These are phyloP conservation scores for Tiliqua scincoides DNA, from an alignment of 2,113 vertebrate species.

Conservation along the genomic window DNA sequence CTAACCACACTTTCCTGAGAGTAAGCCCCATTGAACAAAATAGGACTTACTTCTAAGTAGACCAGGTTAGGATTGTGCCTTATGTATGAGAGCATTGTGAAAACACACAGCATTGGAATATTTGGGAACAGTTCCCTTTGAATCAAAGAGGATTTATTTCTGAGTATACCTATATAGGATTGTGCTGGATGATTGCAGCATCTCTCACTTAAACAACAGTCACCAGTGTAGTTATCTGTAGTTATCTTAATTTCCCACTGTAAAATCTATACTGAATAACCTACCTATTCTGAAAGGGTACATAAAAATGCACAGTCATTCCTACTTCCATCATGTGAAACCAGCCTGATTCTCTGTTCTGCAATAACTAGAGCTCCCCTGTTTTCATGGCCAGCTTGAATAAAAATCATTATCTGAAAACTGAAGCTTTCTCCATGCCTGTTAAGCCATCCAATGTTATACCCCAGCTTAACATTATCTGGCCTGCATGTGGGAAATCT, in stretches of 20 bases:
- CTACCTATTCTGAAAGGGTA: not conserved
- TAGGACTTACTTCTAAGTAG: no score
- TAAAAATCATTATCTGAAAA: not conserved
- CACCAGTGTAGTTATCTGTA: not conserved
- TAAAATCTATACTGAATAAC: slow-evolving; percentile 12
- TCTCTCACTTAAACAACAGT: slow-evolving; percentile 21
- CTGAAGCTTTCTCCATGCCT: not conserved
- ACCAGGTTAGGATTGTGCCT: no score
- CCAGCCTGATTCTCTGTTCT: not conserved
- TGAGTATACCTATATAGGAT: no score
- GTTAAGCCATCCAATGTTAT: not conserved
- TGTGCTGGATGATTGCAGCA: not conserved
- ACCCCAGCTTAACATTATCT: not conserved
- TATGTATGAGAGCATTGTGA: not conserved
- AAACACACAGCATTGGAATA: slow-evolving; percentile 12
- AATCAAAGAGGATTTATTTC: no score
- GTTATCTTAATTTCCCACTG: not conserved
- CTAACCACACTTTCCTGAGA: no score
- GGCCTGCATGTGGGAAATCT: not conserved
- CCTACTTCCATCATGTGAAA: slow-evolving; percentile 10
- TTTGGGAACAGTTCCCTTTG: slow-evolving; percentile 1
- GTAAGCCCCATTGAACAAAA: no score
- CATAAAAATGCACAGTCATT: slow-evolving; percentile 8
- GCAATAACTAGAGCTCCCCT: not conserved
- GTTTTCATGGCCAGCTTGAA: not conserved